phyloP scores from a whole-genome alignment of 2,888 invertebrate genomes.

The Eledona agricola region DNA sequence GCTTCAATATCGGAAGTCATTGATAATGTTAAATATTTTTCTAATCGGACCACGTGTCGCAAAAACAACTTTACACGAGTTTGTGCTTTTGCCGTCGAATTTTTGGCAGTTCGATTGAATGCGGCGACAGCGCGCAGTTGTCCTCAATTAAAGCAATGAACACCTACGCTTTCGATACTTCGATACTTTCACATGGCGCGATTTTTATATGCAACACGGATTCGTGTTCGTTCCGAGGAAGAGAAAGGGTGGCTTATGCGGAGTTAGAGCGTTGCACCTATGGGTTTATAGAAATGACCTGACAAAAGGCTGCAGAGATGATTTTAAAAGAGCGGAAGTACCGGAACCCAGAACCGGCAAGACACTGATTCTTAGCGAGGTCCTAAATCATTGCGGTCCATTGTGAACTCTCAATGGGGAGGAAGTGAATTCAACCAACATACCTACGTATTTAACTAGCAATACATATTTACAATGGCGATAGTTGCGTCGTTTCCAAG shows the following conservation, averaged over 20 bases:
- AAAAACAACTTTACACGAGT: constrained; percentile 34
- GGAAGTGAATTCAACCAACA: constrained; percentile 51
- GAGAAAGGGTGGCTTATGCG: constrained; percentile 12
- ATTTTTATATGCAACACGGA: constrained; percentile 9
- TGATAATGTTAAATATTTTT: constrained; percentile 22
- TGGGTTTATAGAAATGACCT: constrained; percentile 27
- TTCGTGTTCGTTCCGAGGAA: constrained; percentile 9
- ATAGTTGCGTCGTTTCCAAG: constrained; percentile 39
- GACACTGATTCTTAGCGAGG: constrained; percentile 47
- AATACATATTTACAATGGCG: constrained; percentile 45
- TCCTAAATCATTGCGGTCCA: constrained; percentile 47
- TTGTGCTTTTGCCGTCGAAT: not conserved
- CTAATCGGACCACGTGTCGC: constrained; percentile 35
- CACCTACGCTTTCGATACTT: constrained; percentile 22
- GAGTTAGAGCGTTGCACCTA: constrained; percentile 20
- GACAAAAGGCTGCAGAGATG: constrained; percentile 42
- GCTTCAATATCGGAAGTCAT: constrained; percentile 18
- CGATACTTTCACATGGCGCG: constrained; percentile 21
- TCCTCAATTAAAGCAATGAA: constrained; percentile 22
- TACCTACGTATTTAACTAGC: constrained; percentile 39
- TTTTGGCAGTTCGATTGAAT: constrained; percentile 6
- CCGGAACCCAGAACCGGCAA: constrained; percentile 49
- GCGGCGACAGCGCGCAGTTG: constrained; percentile 7
- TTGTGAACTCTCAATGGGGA: constrained; percentile 51
- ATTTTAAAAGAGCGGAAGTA: constrained; percentile 49